Conservation (phyloP, 2,888 invertebrate species). For the Drosophila fulvimacula region DNA sequence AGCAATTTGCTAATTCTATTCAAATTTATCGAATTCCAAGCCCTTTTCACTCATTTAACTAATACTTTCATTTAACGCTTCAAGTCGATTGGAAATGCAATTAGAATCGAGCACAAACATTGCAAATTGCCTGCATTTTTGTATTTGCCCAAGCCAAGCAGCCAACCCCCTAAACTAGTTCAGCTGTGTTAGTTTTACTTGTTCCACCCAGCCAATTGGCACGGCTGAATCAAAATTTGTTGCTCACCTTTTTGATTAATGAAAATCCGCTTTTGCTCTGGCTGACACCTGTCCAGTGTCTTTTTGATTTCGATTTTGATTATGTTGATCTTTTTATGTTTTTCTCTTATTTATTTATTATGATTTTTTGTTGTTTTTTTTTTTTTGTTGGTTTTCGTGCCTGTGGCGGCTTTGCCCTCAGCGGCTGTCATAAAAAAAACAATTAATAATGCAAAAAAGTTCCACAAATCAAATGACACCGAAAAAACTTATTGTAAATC, state of each 20-base stretch:
- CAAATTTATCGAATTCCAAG: background rate
- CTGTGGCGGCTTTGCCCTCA: conserved; percentile 7
- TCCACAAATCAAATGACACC: conserved; percentile 56
- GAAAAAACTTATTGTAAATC: conserved; percentile 22
- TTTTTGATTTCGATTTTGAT: conserved; percentile 14
- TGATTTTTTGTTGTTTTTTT: background rate
- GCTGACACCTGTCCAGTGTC: conserved; percentile 33
- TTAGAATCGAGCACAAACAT: conserved; percentile 27
- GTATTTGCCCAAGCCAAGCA: background rate
- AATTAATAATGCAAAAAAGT: conserved; percentile 63
- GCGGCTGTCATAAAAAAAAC: conserved; percentile 48
- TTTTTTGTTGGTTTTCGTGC: background rate
- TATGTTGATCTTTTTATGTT: background rate
- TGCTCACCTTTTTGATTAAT: conserved; percentile 60
- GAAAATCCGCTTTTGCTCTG: conserved; percentile 36
- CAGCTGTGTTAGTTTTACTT: background rate
- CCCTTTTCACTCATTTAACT: background rate
- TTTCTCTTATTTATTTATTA: background rate
- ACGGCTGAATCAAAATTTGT: conserved; percentile 26
- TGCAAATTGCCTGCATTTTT: conserved; percentile 12
- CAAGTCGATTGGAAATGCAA: conserved; percentile 28
- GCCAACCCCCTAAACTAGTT: background rate
- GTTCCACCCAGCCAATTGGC: background rate
- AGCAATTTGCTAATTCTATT: background rate
- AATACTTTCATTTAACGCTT: background rate